These are phyloP conservation scores for Engystomops pustulosus DNA, from an alignment of 2,113 vertebrate genomes.

Conservation along the genomic window DNA sequence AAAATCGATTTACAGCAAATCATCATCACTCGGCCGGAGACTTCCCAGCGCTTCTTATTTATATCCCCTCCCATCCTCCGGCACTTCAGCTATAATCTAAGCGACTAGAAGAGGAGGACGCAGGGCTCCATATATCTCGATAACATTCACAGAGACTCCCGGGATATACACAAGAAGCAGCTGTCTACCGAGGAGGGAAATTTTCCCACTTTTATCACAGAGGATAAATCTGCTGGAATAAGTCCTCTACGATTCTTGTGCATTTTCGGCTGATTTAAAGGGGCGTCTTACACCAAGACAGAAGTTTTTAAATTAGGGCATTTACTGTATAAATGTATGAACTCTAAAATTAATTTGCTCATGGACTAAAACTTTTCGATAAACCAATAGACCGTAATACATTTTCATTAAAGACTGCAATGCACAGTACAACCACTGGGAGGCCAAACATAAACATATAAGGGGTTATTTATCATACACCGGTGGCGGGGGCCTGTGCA, in stretches of 20 bases:
- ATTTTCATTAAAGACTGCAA: too few species aligned
- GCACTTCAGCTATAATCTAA: background rate
- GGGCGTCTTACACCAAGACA: background rate
- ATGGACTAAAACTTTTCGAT: too few species aligned
- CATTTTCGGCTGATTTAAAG: background rate
- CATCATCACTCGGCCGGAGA: background rate
- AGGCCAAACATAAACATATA: too few species aligned
- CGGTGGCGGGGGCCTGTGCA: too few species aligned
- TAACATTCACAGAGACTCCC: background rate
- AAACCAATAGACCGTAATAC: too few species aligned
- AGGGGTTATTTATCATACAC: too few species aligned
- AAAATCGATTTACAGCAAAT: constrained; percentile 42
- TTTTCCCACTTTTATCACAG: background rate
- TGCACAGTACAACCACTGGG: too few species aligned
- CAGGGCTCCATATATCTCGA: background rate
- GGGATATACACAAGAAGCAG: background rate
- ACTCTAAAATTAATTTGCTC: too few species aligned
- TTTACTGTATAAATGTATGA: too few species aligned
- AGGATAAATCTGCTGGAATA: background rate
- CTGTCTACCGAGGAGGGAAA: background rate
- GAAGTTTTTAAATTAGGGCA: too few species aligned
- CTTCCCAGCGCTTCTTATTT: constrained; percentile 17
- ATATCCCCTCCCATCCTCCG: constrained; percentile 18
- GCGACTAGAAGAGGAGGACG: background rate
- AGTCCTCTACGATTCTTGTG: background rate